Conservation (phyloP, 2,113 vertebrate genomes). For the Amphiprion percula region DNA sequence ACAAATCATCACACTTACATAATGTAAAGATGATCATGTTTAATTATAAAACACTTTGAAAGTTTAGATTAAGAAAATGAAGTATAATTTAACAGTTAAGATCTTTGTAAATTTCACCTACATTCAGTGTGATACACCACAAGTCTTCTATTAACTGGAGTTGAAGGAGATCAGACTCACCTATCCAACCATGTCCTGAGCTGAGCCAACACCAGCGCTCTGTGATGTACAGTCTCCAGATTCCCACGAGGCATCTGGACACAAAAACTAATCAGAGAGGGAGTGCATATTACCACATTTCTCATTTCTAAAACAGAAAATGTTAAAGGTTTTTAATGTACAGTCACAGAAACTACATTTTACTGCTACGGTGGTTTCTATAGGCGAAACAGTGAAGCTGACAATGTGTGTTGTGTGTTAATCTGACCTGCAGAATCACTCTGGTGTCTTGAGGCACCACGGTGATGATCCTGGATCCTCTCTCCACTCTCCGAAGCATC, state of each 20-base stretch:
- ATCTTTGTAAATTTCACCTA: rapidly evolving
- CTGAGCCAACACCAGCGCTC: slow-evolving; percentile 92
- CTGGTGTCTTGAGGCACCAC: slow-evolving; percentile 92
- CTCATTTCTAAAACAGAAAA: too few species aligned
- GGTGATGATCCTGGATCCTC: slow-evolving; percentile 93
- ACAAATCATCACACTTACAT: too few species aligned
- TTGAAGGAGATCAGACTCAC: slow-evolving; percentile 73
- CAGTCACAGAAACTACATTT: too few species aligned
- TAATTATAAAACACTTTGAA: too few species aligned
- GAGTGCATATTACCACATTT: too few species aligned
- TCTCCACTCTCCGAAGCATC: slow-evolving; percentile 90
- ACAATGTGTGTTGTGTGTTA: too few species aligned
- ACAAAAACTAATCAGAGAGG: neutral
- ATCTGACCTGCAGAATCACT: slow-evolving; percentile 92
- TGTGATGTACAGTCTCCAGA: slow-evolving; percentile 94
- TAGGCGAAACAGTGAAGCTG: too few species aligned
- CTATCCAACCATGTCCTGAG: slow-evolving; percentile 92
- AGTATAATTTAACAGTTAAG: too few species aligned
- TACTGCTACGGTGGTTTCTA: too few species aligned
- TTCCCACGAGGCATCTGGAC: slow-evolving; percentile 97
- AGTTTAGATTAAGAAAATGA: too few species aligned
- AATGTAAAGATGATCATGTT: too few species aligned
- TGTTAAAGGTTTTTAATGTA: too few species aligned
- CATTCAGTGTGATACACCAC: neutral
- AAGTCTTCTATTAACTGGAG: neutral